Base-by-base conservation (phyloP, 2,113 vertebrate species). In the Lepidothrix coronata region DNA sequence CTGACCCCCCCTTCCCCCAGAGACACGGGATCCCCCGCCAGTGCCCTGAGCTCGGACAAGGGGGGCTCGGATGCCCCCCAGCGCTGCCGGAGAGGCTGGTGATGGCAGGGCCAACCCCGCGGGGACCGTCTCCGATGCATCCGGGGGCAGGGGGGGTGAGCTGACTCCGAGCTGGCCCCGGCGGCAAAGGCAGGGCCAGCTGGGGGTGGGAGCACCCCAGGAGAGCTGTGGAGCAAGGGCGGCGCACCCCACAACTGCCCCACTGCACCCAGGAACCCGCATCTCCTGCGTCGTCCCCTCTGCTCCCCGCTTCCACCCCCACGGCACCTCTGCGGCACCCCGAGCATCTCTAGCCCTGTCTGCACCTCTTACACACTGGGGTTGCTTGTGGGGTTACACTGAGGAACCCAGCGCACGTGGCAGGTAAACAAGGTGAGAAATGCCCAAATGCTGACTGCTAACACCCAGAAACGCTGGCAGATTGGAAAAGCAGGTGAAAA, bases 341-440 rank as follows among this genome's bases (percentile, higher is more conserved):
- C 1, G 31, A 57, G 63, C 46, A 6, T 20, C 80, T 3, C 23
- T 5, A 44, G 43, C 55, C 48, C 17, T 8, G 5, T 5, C 61
- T 14, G 46, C 8, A 6, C 22, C 59, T 37, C 3, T 15, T 14
- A 3, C 33, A 6, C 39, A 1, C 46, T 1, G 23, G 3, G 11
- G 44, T 23, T 52, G 8, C 51, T 37, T 2, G 44, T 48, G 30
- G 8, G 2, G 8, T 8, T 67, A 8, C 4, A 3, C 43, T 23
- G 15, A 49, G 2, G 46, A 79, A 39, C 15, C n/a, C 37, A 4
- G 25, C 1, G n/a, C 62, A 30, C 1, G 11, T 5, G 16, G 43
- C 51, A 8, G 31, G 31, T 28, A 44, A 80, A n/a, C 70, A 6
- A 55, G 8, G 19, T 3, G 62, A 44, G 68, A 63, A 86, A 77